Evolutionary conservation across 2,797 vertebrate species (phyloP).

Genomic region (Sitta carolinensis): DNA sequence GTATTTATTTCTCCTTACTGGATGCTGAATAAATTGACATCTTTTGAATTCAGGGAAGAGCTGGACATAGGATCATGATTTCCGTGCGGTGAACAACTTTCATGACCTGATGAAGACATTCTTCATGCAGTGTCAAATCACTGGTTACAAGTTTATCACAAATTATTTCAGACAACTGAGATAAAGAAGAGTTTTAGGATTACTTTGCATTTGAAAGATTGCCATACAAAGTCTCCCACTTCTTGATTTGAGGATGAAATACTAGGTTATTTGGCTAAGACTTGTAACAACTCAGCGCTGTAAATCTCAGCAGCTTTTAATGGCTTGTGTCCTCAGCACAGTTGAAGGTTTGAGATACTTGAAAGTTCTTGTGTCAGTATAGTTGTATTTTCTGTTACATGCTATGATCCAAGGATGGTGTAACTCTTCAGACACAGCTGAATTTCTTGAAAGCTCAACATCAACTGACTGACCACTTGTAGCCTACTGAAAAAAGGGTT

Average conservation of each 20-base stretch:
- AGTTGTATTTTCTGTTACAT: neutral
- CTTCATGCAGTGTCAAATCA: neutral
- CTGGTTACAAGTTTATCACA: neutral
- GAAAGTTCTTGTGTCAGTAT: neutral
- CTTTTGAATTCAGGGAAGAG: neutral
- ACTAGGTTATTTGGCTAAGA: neutral
- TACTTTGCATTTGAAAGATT: neutral
- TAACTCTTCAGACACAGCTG: neutral
- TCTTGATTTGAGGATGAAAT: neutral
- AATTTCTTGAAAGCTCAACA: neutral
- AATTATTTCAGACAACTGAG: neutral
- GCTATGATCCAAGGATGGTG: neutral
- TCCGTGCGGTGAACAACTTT: neutral
- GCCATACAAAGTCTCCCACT: neutral
- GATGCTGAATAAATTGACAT: neutral
- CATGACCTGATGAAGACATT: neutral
- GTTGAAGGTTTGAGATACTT: neutral
- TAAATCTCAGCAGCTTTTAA: neutral
- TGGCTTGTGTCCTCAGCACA: neutral
- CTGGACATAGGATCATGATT: neutral
- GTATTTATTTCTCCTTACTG: neutral
- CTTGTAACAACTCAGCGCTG: neutral
- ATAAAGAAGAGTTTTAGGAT: neutral
- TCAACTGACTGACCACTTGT: neutral
- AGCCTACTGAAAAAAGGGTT: neutral